Base-by-base conservation (phyloP, 2,797 vertebrate genomes). In the Phoebastria nigripes region DNA sequence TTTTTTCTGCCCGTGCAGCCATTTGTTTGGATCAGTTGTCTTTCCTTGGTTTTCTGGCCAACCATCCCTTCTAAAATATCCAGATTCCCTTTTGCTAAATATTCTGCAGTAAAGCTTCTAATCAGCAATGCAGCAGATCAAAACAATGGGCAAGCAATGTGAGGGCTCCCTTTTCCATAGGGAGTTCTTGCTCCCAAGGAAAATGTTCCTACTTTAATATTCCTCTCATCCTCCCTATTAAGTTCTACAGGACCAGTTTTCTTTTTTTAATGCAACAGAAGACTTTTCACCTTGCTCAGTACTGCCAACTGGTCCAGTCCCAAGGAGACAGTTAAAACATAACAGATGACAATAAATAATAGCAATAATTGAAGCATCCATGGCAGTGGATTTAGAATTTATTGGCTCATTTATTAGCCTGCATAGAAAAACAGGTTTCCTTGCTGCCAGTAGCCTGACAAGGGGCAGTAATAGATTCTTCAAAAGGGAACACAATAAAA, bases 311-410 rank as follows among this genome's bases (percentile, higher is more conserved):
- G 87, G 49, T 67, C 52, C 37, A 42, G 33, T 56, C 72, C 85
- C 65, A 91, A 87, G 35, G 61, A 85, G 62, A 55, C 1, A 37
- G 46, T 46, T 71, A 77, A 65, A 54, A 20, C 12, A 5, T 39
- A 90, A 69, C 52, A 86, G 76, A 78, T 83, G 73, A 88, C 65
- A 83, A 77, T 67, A 93, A 85, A 85, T 82, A 95, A 92, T 59
- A 87, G 59, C 46, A 84, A 73, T 92, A 87, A 92, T 71, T 82
- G 84, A 87, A 92, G 71, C 90, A 92, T 76, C 72, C 39, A 51
- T 85, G 69, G 42, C 62, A 76, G 54, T 70, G 39, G 49, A 58
- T 51, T 82, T 88, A 92, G 65, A 90, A 83, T 94, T 93, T 93
- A 90, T 81, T 93, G 70, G 35, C 72, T 94, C 55, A 58, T 94